phyloP scores from a whole-genome alignment of 2,888 invertebrate species.

The Drosophila tripunctata region DNA sequence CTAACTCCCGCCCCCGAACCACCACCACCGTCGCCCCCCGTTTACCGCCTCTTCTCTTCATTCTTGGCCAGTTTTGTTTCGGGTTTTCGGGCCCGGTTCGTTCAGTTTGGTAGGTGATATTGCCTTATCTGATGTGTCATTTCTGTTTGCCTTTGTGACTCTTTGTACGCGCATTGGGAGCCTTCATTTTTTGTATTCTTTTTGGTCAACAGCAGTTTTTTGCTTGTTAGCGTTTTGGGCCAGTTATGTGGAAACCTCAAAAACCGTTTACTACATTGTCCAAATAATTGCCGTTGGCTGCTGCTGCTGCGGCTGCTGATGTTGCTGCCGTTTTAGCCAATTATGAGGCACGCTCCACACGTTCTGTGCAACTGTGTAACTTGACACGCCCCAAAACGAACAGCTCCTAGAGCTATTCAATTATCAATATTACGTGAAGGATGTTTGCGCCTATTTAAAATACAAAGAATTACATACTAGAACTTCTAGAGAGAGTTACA shows the following conservation, averaged over 20 bases:
- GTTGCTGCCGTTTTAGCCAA: constrained; percentile 34
- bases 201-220: constrained; percentile 52
- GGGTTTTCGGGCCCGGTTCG: constrained; percentile 17
- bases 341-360: constrained; percentile 68
- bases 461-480: background rate
- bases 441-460: background rate
- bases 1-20: background rate
- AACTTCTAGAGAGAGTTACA: no score
- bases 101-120: constrained; percentile 78
- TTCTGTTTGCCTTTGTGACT: constrained; percentile 79
- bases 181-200: constrained; percentile 40
- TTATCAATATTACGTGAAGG: constrained; percentile 1
- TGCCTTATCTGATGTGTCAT: constrained; percentile 84
- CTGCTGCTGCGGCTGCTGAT: background rate
- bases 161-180: constrained; percentile 60
- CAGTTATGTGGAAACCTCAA: constrained; percentile 48
- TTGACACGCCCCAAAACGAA: constrained; percentile 35
- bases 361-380: constrained; percentile 29
- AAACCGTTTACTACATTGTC: constrained; percentile 66
- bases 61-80: constrained; percentile 8
- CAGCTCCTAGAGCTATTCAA: constrained; percentile 11
- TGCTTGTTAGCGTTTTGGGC: constrained; percentile 69
- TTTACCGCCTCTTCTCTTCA: background rate
- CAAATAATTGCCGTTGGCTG: constrained; percentile 58
- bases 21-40: background rate